Evolutionary conservation across 2,113 vertebrate genomes (phyloP), one percentile per base, ranked within the genome.

Genomic region (Pheucticus melanocephalus): DNA sequence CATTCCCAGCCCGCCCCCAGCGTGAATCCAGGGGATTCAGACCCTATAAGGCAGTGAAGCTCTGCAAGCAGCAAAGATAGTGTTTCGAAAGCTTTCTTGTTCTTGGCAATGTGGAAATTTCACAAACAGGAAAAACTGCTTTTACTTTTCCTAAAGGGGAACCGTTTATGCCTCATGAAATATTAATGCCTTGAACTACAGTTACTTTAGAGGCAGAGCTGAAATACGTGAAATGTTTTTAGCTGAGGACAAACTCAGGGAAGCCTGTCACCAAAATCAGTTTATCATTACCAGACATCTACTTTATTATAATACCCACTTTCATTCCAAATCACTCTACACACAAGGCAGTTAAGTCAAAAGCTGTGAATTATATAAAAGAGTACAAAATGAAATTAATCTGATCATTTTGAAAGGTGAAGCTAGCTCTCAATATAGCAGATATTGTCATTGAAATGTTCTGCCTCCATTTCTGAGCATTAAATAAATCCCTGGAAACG

Each of bases 1-100:
- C 85, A 94, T 92, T 96, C 95, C 72, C 84, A 79, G 93, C 92
- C 95, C 42, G 68, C 95, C 94, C 47, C 77, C 94, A 53, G 72
- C 4, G 33, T 47, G 69, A 80, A 72, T 91, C 85, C 86, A 89
- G 80, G 40, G 83, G 57, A 94, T 96, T 97, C 92, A 97, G 93
- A 47, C 98, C 98, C 97, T 98, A 98, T 98, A 98, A 97, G 98
- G 98, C 95, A 96, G 96, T 82, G 61, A 57, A 98, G 69, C 66
- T 94, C 66, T 86, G 82, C 61, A 50, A 65, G 82, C 72, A 70
- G 89, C 90, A 57, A 60, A 82, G 87, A 80, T 39, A 47, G 92
- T 47, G 83, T 96, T 97, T 97, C 18, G 47, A 95, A 93, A 94
- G 65, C 69, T 82, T 91, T 79, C 80, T 79, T 92, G 61, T 94